Evolutionary conservation across 2,888 invertebrate genomes (phyloP), one percentile per base, ranked within the genome.

Genomic region (Watsonalla binaria): DNA sequence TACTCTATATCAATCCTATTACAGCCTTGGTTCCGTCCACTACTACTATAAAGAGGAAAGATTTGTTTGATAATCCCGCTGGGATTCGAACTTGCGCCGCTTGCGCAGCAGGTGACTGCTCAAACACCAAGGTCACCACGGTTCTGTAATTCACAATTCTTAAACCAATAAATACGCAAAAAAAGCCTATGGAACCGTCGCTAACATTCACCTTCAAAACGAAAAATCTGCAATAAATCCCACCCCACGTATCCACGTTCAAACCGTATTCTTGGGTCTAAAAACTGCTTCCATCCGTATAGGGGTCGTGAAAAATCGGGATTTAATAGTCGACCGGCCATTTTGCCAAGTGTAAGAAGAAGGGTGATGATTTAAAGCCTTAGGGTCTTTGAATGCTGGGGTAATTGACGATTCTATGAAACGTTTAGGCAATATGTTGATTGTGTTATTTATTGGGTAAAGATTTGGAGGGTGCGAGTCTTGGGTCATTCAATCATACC

Each of bases 291-390:
- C 74, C 74, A 57, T 68, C 54, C 63, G 39, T 34, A 54, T 51
- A 57, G 65, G 69, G 62, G 52, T 80, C 76, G 82, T 88, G 87
- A 90, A 86, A 87, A 87, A 90, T 89, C 82, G 88, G 80, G 84
- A 82, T 89, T 89, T 88, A 89, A 88, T 87, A 87, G 89, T 80
- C 77, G 80, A 72, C 72, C 75, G 82, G 84, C 86, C 74, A 78
- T 76, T 76, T 70, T 71, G 70, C 64, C 62, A 76, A 76, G 76
- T 74, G 72, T 73, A 71, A 62, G 63, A 59, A 71, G 74, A 76
- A 76, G 79, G 79, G 78, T 74, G 78, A 77, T 79, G 78, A 79
- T 78, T 77, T 78, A 78, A 70, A 61, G 58, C 62, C 52, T 54
- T 58, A 58, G 64, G 63, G 68, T 62, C 60, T 58, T 63, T 58